phyloP scores from a whole-genome alignment of 2,113 vertebrate species.

The Daphoenositta chrysoptera region DNA sequence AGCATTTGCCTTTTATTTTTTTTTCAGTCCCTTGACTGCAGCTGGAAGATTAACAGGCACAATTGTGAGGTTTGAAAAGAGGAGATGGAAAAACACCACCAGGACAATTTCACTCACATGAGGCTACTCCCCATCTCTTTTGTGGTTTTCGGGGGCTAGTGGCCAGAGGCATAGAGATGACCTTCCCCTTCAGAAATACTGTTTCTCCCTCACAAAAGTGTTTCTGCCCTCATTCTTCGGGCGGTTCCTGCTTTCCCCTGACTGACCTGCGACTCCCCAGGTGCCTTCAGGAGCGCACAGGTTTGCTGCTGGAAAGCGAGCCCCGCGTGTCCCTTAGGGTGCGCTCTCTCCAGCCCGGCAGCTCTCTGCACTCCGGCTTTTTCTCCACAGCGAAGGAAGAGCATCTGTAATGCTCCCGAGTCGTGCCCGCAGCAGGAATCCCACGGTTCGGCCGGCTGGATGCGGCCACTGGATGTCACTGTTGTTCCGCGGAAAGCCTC shows the following conservation, averaged over 20 bases:
- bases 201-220: background rate
- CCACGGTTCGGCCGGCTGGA: fast-evolving
- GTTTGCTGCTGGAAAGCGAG: background rate
- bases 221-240: background rate
- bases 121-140: background rate
- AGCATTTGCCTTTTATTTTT: background rate
- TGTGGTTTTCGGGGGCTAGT: background rate
- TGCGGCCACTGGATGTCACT: constrained; percentile 67
- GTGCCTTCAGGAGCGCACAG: fast-evolving
- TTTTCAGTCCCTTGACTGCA: background rate
- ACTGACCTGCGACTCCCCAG: fast-evolving
- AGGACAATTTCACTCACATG: background rate
- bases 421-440: fast-evolving
- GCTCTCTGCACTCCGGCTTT: fast-evolving
- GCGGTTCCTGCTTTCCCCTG: background rate
- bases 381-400: fast-evolving
- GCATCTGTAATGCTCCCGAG: fast-evolving
- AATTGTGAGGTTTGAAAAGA: background rate
- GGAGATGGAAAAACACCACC: background rate
- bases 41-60: background rate
- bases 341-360: background rate
- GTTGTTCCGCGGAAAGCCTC: constrained; percentile 14
- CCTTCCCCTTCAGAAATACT: background rate
- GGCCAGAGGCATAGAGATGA: background rate
- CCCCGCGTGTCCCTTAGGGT: background rate